These are phyloP conservation scores for Podabrus alpinus DNA, from an alignment of 2,888 invertebrate genomes.

Conservation along the genomic window DNA sequence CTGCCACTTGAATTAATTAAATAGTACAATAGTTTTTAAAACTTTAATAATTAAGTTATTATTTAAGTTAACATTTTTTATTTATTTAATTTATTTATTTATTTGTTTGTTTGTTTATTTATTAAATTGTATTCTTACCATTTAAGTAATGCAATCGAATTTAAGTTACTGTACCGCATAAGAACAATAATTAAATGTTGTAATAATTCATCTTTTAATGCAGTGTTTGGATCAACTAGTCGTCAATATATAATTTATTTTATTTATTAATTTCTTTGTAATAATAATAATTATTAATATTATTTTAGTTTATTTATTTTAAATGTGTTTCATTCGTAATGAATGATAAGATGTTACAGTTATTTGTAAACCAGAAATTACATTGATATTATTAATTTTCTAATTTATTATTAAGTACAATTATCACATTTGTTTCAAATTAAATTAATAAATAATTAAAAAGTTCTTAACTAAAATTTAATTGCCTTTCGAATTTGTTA, in stretches of 20 bases:
- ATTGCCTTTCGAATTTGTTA: too few species aligned
- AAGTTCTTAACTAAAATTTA: too few species aligned
- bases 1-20: neutral
- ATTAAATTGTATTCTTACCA: neutral
- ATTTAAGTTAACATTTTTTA: neutral
- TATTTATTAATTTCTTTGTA: neutral
- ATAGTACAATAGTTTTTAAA: neutral
- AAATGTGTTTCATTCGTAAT: neutral
- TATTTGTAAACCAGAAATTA: neutral
- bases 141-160: neutral
- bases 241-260: neutral
- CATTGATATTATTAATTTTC: neutral
- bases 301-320: neutral
- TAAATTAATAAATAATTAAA: neutral
- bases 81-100: neutral
- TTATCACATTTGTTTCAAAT: neutral
- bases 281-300: neutral
- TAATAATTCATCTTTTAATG: neutral
- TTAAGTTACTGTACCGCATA: neutral
- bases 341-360: neutral
- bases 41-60: neutral
- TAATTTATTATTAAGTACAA: neutral
- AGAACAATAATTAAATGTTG: too few species aligned
- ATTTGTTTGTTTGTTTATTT: neutral
- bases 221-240: neutral